Evolutionary conservation across 2,888 invertebrate species (phyloP), one percentile per base, ranked within the genome.

Genomic region (Myopa testacea): DNA sequence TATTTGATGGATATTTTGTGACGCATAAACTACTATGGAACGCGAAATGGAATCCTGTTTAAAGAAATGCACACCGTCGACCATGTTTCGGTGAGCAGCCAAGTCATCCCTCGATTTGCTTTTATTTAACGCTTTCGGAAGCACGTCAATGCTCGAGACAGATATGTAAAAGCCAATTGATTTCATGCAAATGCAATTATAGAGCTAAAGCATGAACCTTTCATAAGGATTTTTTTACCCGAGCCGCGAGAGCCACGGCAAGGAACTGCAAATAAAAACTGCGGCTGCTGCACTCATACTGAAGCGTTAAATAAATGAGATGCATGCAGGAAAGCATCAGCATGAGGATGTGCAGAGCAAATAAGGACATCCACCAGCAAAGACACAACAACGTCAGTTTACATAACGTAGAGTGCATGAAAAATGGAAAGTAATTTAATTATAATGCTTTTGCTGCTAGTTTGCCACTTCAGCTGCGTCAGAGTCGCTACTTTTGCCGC

Each of bases 111-210:
- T n/a, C 4, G 6, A 55, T n/a, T 55, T n/a, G 55, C 55, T 12
- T 55, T 55, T 55, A 4, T 55, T 16, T 16, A 10, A 16, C 16
- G 55, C 16, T 4, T n/a, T 55, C n/a, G 10, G 14, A 55, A 55
- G 55, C n/a, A 12, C 55, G 16, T 14, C 55, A 16, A 55, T 5
- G 14, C 50, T 14, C 16, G 5, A 10, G 55, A 10, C 10, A n/a
- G 16, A 55, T 1, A 55, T n/a, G 55, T n/a, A n/a, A n/a, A 16
- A 55, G 55, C 10, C 55, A 55, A 55, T 55, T 55, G 16, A 55
- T 55, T 55, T 55, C 10, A 55, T 55, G 55, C 55, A 55, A 55
- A 55, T 55, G 55, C 55, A 55, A 55, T 55, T 55, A 55, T n/a
- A 4, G 16, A 55, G 55, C 16, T 8, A 5, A 14, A 12, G 5